Conservation (phyloP, 2,888 invertebrate species). For the Smittia aterrima region DNA sequence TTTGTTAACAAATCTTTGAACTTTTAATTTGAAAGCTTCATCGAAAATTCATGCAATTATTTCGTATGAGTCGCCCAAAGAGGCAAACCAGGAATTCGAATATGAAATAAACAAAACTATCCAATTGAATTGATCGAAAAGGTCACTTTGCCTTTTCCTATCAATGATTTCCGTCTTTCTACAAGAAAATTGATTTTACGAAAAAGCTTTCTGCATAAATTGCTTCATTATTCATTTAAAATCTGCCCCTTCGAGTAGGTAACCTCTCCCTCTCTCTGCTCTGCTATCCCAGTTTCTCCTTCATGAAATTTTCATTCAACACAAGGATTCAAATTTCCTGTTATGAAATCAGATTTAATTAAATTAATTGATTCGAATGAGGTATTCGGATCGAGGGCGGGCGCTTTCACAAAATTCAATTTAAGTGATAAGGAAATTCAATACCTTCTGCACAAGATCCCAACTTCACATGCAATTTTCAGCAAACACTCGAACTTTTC, state of each 20-base stretch:
- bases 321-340: conserved; percentile 40
- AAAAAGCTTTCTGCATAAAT: conserved; percentile 35
- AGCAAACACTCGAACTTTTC: background rate
- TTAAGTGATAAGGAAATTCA: conserved; percentile 19
- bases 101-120: conserved; percentile 1
- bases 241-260: no score
- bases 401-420: conserved; percentile 30
- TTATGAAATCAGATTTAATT: conserved; percentile 39
- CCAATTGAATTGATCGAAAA: background rate
- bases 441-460: background rate
- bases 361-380: conserved; percentile 38
- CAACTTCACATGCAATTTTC: conserved; percentile 33
- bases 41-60: background rate
- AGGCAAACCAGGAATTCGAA: background rate
- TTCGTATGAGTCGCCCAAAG: background rate
- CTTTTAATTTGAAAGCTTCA: conserved; percentile 8
- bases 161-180: conserved; percentile 2
- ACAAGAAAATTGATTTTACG: background rate
- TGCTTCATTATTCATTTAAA: conserved; percentile 36
- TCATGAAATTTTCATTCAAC: conserved; percentile 40
- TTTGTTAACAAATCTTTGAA: background rate
- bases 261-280: no score
- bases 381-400: background rate
- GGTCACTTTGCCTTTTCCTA: background rate
- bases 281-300: background rate